These are phyloP conservation scores for Notoglanidium macrostoma DNA, from an alignment of 2,797 vertebrate genomes.

Conservation along the genomic window DNA sequence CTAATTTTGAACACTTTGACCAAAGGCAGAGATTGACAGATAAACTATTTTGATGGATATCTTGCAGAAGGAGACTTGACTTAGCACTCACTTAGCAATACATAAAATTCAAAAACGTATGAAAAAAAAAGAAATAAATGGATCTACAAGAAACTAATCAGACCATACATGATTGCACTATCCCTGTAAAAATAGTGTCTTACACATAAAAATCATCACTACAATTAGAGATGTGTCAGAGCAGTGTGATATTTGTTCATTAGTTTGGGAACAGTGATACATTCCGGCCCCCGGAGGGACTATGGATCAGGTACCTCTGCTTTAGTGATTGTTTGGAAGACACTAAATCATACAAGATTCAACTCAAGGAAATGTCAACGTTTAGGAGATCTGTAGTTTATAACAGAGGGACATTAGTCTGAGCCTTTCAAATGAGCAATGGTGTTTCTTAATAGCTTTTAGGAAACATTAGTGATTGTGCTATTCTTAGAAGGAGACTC, in stretches of 20 bases:
- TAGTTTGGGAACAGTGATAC: neutral
- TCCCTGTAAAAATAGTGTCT: constrained; percentile 20
- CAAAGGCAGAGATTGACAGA: constrained; percentile 40
- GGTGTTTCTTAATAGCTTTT: constrained; percentile 8
- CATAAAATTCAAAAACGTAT: neutral
- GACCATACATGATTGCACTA: constrained; percentile 16
- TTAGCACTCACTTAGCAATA: constrained; percentile 20
- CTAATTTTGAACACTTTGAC: constrained; percentile 19
- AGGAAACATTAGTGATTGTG: constrained; percentile 16
- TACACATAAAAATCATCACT: neutral
- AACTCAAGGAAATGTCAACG: neutral
- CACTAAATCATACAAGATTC: neutral
- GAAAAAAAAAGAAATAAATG: constrained; percentile 11
- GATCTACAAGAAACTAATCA: constrained; percentile 5
- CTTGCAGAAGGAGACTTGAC: constrained; percentile 14
- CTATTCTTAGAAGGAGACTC: constrained; percentile 13
- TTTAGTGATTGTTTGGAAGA: constrained; percentile 7
- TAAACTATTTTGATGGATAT: neutral
- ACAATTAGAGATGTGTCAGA: neutral
- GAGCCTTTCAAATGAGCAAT: constrained; percentile 3
- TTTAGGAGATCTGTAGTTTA: neutral
- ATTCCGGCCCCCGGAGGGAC: neutral
- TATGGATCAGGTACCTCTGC: neutral
- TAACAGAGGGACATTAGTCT: neutral
- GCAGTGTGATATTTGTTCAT: constrained; percentile 1